Evolutionary conservation across 2,888 invertebrate genomes (phyloP).

Genomic region (Thymelicus acteon): DNA sequence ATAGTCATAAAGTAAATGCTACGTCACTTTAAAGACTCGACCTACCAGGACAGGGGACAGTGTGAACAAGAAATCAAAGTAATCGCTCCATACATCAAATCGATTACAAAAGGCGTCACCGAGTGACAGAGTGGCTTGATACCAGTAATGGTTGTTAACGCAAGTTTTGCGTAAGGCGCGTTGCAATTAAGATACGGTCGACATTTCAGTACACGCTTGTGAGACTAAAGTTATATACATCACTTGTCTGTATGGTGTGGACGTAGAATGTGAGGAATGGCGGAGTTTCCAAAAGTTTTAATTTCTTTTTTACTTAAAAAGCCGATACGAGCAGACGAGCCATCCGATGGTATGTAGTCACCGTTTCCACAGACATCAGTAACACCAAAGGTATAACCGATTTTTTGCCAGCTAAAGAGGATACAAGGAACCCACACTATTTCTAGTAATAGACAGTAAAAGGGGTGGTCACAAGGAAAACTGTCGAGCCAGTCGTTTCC

Average conservation of each 20-base stretch:
- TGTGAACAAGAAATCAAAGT: conserved; percentile 9
- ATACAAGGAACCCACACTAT: no score
- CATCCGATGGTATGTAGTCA: no score
- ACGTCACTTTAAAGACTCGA: no score
- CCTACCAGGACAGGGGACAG: neutral
- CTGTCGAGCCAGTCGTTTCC: no score
- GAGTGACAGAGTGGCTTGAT: conserved; percentile 10
- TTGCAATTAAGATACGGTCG: conserved; percentile 4
- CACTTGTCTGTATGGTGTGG: neutral
- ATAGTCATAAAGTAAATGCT: no score
- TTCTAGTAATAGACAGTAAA: no score
- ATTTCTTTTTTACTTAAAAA: no score
- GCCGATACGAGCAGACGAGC: no score
- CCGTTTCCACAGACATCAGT: no score
- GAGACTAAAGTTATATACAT: conserved; percentile 6
- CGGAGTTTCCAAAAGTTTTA: neutral
- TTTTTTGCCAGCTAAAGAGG: no score
- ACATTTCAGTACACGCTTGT: conserved; percentile 1
- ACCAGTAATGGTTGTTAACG: conserved; percentile 8
- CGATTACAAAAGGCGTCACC: conserved; percentile 4
- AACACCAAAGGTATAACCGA: no score
- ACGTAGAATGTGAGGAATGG: neutral
- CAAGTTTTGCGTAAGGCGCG: conserved; percentile 11
- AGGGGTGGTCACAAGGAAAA: no score
- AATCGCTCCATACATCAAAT: conserved; percentile 5